These are phyloP conservation scores for Thymelicus lineola DNA, from an alignment of 2,888 invertebrate species.

Conservation along the genomic window DNA sequence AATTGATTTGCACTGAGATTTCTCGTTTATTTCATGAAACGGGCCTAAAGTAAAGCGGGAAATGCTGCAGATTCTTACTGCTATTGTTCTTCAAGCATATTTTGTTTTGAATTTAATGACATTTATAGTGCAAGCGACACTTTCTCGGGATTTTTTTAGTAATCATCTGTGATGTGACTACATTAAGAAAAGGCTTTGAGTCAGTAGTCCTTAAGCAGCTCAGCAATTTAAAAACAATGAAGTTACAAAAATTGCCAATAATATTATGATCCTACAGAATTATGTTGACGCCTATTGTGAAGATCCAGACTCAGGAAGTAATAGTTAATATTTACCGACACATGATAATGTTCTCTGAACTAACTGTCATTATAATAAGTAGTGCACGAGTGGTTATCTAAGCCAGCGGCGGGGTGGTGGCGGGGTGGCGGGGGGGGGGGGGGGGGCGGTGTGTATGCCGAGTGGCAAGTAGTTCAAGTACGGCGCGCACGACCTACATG, in stretches of 20 bases:
- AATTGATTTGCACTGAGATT: slow-evolving; percentile 13
- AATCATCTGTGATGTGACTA: too few species aligned
- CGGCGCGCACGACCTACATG: slow-evolving; percentile 31
- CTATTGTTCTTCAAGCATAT: not conserved
- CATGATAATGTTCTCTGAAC: not conserved
- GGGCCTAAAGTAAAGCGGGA: not conserved
- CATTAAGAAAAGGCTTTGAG: too few species aligned
- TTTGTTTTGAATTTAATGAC: not conserved
- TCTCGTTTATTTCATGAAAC: not conserved
- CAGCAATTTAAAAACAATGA: too few species aligned
- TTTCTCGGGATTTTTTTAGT: too few species aligned
- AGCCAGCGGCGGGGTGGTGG: not conserved
- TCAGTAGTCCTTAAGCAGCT: too few species aligned
- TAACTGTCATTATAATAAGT: slow-evolving; percentile 23
- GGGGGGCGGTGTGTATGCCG: not conserved
- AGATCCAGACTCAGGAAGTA: not conserved
- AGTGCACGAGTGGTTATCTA: slow-evolving; percentile 27
- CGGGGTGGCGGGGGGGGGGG: not conserved
- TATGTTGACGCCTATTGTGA: too few species aligned
- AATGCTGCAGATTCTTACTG: not conserved
- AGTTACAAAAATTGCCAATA: too few species aligned
- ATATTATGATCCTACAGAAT: too few species aligned
- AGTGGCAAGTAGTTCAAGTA: slow-evolving; percentile 35
- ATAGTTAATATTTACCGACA: not conserved
- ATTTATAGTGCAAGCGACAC: too few species aligned